phyloP scores from a whole-genome alignment of 2,888 invertebrate genomes.

The Trypoxylon attenuatum region DNA sequence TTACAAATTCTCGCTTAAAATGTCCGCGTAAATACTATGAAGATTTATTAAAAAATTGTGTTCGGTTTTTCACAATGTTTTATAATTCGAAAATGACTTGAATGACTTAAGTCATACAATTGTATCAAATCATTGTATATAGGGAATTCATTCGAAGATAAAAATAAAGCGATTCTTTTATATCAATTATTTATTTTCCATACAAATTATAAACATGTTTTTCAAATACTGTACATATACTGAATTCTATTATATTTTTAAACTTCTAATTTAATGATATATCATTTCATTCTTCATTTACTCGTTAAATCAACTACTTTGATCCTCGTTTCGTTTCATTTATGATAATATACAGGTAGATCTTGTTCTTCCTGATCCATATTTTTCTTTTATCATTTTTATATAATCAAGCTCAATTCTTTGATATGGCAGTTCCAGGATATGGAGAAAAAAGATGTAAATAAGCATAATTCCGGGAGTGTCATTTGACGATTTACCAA shows the following conservation, averaged over 20 bases:
- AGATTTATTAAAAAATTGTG: too few species aligned
- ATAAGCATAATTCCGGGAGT: too few species aligned
- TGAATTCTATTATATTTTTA: constrained; percentile 75
- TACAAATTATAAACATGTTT: constrained; percentile 89
- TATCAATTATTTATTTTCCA: constrained; percentile 79
- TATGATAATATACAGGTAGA: constrained; percentile 73
- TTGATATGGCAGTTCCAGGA: constrained; percentile 83
- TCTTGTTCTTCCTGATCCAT: constrained; percentile 58
- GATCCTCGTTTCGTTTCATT: constrained; percentile 74
- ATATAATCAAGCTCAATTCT: constrained; percentile 74
- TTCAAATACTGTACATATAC: constrained; percentile 87
- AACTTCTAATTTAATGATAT: constrained; percentile 76
- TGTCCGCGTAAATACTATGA: too few species aligned
- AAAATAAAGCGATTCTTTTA: constrained; percentile 54
- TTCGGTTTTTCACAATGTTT: too few species aligned
- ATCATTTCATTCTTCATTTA: constrained; percentile 75
- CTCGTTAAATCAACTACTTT: constrained; percentile 73
- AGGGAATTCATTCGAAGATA: too few species aligned
- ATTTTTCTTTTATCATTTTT: constrained; percentile 62
- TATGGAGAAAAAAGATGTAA: constrained; percentile 80
- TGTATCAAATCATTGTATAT: too few species aligned
- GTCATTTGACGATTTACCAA: constrained; percentile 14
- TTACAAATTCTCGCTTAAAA: too few species aligned
- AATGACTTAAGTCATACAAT: too few species aligned
- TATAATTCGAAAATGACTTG: too few species aligned